These are phyloP conservation scores for Diabrotica undecimpunctata DNA, from an alignment of 1,140 invertebrate species.

Conservation along the genomic window DNA sequence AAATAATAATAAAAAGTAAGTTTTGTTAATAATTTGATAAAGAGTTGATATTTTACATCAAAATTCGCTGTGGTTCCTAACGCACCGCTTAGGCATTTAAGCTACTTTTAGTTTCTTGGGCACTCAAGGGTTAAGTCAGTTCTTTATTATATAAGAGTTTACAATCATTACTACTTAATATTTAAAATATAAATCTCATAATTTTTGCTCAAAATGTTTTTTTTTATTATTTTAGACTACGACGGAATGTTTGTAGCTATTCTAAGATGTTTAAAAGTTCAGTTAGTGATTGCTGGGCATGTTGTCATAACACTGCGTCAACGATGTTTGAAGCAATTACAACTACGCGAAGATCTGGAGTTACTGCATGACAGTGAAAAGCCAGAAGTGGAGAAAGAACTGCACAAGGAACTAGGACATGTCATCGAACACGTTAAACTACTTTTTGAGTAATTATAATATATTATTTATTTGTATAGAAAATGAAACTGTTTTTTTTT, in stretches of 20 bases:
- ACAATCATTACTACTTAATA: no score
- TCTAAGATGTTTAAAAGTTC: slow-evolving; percentile 31
- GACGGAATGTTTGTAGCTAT: slow-evolving; percentile 30
- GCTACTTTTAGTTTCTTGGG: no score
- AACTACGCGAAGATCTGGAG: slow-evolving; percentile 8
- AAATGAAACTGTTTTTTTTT: neutral
- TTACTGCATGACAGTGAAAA: slow-evolving; percentile 29
- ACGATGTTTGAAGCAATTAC: slow-evolving; percentile 27
- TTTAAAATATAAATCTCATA: no score
- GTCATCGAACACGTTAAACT: slow-evolving; percentile 34
- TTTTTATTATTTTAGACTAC: neutral
- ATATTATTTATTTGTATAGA: neutral
- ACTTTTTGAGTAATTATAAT: slow-evolving; percentile 29
- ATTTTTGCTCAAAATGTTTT: no score
- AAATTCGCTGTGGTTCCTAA: no score
- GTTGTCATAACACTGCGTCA: slow-evolving; percentile 34
- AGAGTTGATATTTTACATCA: no score
- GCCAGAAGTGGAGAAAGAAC: slow-evolving; percentile 28
- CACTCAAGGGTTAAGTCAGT: no score
- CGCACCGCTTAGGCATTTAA: no score
- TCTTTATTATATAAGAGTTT: no score
- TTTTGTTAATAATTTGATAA: no score
- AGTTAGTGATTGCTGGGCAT: slow-evolving; percentile 34
- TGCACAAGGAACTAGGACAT: slow-evolving; percentile 33
- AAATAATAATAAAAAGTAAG: no score